These are phyloP conservation scores for Octodonta nipae DNA, from an alignment of 2,888 invertebrate species.

Conservation along the genomic window DNA sequence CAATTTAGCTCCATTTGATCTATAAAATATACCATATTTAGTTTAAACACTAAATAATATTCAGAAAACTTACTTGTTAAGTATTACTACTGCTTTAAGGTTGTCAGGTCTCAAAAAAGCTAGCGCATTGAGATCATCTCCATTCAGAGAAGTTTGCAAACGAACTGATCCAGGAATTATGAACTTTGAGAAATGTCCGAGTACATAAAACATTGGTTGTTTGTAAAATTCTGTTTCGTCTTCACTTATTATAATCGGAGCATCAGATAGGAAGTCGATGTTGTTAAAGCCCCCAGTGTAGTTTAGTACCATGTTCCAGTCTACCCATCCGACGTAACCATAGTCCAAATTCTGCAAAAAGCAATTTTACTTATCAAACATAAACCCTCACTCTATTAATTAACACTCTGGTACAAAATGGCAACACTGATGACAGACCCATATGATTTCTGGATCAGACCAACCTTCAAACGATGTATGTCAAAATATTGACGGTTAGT, in stretches of 20 bases:
- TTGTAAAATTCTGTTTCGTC: conserved; percentile 60
- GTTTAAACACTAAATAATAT: too few relatives aligned
- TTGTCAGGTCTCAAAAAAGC: conserved; percentile 13
- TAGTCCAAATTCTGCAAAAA: conserved; percentile 53
- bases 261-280: conserved; percentile 61
- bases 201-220: conserved; percentile 71
- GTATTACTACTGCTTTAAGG: background rate
- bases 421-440: too few relatives aligned
- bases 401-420: too few relatives aligned
- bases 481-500: too few relatives aligned
- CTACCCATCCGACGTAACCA: conserved; percentile 68
- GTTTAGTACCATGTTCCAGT: conserved; percentile 73
- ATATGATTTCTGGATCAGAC: too few relatives aligned
- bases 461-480: too few relatives aligned
- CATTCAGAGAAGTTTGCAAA: conserved; percentile 21
- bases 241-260: conserved; percentile 53
- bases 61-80: background rate
- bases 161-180: conserved; percentile 44
- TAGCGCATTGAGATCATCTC: conserved; percentile 12
- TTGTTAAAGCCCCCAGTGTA: conserved; percentile 64
- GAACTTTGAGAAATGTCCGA: conserved; percentile 59
- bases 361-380: too few relatives aligned
- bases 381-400: too few relatives aligned
- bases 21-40: too few relatives aligned
- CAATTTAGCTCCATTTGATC: too few relatives aligned